Base-by-base conservation (phyloP, 1,140 invertebrate genomes). In the Hylyphantes graminicola region DNA sequence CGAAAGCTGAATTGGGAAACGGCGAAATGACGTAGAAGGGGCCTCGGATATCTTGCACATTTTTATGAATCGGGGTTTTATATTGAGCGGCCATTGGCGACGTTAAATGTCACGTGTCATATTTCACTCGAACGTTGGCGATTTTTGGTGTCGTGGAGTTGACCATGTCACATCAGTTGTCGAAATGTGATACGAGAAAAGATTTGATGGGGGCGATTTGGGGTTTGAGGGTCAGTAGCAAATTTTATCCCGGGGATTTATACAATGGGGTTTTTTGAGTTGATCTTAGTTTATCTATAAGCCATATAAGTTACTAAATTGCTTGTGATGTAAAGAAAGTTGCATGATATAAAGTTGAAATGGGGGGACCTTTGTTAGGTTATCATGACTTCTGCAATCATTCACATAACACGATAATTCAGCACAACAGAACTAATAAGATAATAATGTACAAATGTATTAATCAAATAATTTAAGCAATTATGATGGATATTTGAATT, bases 91-190 rank as follows among this genome's bases (percentile, higher is more conserved):
- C 51, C 64, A 35, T 78, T 78, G 48, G 51, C 76, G 54, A 67
- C 77, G 77, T 70, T 80, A 80, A 80, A 70, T 70, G 77, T 80
- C 77, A 15, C 59, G 77, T 61, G 54, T 80, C 77, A 80, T 80
- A 80, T 80, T 80, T 80, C 77, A 80, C 67, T 51, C 55, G 11
- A 11, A n/a, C 50, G n/a, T 80, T 70, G 53, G 77, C 77, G 77
- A 80, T 21, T 80, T 70, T 80, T 80, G 77, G 77, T 67, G 77
- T 80, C 77, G 67, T 68, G 63, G 77, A 80, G 77, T 80, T 80
- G 77, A 67, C 68, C 77, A 80, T 80, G 65, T 68, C 77, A 61
- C 77, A 80, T 80, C 48, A 59, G 77, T 80, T 80, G 77, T 80
- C 77, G 57, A 54, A 70, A 70, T 80, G 77, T 70, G 77, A 70